Base-by-base conservation (phyloP, 1,140 invertebrate genomes). In the Mizuhopecten yessoensis region DNA sequence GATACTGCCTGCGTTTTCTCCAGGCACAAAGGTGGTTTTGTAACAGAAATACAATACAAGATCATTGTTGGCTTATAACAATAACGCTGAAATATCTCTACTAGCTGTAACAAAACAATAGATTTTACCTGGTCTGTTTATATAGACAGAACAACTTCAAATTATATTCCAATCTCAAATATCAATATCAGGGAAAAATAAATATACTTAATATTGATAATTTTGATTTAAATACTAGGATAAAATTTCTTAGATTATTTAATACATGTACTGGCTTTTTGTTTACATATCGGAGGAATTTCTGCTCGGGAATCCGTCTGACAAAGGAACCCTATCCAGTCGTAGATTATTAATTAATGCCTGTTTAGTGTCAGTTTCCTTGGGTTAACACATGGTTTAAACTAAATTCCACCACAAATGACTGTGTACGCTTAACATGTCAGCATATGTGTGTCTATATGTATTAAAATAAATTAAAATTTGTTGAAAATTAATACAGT, bases 1-100 rank as follows among this genome's bases (percentile, higher is more conserved):
- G 57, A 75, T 75, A 23, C 57, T 75, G 57, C 29, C 57, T 75
- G 23, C 23, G n/a, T 75, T 75, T 75, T 75, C 57, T 75, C 57
- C 1, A 7, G n/a, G n/a, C 5, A 75, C 57, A n/a, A 75, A 75
- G 57, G 57, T 29, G 57, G 57, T 29, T 75, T 75, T 75, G 57
- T 75, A 75, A 45, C 42, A 45, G 42, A 75, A 75, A 29, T 75
- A 29, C 29, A 17, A 75, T 17, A 29, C n/a, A 23, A 75, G 57
- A 29, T 75, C 1, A 29, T 75, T 75, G n/a, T 15, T 23, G 45
- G 20, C 45, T 49, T 49, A n/a, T n/a, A n/a, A n/a, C n/a, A n/a
- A n/a, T n/a, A n/a, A n/a, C 5, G 57, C 9, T 29, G n/a, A 75
- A n/a, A 3, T 3, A 75, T 75, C 9, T 29, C 57, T 75, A 13